Base-by-base conservation (phyloP, 2,888 invertebrate species). In the Cyrtodaria siliqua region DNA sequence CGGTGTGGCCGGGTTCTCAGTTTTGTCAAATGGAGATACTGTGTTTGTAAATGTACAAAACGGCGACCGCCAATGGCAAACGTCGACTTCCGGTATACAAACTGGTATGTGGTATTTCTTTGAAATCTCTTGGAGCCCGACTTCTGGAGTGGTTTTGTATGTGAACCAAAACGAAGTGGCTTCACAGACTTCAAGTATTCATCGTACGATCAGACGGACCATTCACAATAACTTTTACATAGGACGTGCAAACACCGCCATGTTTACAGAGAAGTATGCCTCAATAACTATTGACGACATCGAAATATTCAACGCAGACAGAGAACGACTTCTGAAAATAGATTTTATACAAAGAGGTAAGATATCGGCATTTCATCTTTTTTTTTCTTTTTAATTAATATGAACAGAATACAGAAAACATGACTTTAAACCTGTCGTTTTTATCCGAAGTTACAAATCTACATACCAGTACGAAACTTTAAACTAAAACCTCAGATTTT, bases 71-170 rank as follows among this genome's bases (percentile, higher is more conserved):
- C 78, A 76, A 9, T 89, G 85, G 83, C 50, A 64, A 18, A 75
- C 82, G 20, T 78, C 76, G 42, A 63, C 64, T 47, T 71, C 81
- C 27, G 83, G 80, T 14, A 60, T 89, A 12, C 38, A 83, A 44
- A 62, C 78, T 1, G 87, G 85, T 16, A 64, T 38, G 23, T 92
- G 92, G 92, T 89, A 91, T 74, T 92, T 89, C 77, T 63, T 92
- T 18, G 92, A 92, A 79, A 60, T 91, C 27, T 88, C 91, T 3
- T 92, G 91, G 91, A 66, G 68, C 26, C 63, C 40, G 8, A 67
- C 78, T 20, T 70, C 66, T 18, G 87, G 92, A 3, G 67, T 91
- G 8, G 59, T 76, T 12, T 71, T 92, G 72, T 92, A 83, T 67
- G 68, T 90, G 2, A 82, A 92, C 77, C 86, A 85, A 20, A 72